These are phyloP conservation scores for Apis florea DNA, from an alignment of 1,140 invertebrate species.

Conservation along the genomic window DNA sequence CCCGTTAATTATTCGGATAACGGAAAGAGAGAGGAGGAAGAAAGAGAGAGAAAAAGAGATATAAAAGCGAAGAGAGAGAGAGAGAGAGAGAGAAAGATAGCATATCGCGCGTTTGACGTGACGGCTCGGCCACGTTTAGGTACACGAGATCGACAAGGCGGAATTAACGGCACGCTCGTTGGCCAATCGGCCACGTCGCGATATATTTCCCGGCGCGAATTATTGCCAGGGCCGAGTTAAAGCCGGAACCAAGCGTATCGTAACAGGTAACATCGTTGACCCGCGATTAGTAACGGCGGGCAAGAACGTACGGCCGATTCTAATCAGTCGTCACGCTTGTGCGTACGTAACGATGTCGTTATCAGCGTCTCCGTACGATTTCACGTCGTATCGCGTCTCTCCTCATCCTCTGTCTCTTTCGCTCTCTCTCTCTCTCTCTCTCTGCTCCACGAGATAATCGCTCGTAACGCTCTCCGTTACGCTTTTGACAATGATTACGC, in stretches of 20 bases:
- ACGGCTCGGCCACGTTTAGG: not conserved
- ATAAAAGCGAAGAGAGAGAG: not conserved
- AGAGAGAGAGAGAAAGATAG: not conserved
- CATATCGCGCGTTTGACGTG: not conserved
- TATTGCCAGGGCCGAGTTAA: constrained; percentile 36
- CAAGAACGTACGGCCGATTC: constrained; percentile 62
- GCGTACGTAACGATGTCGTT: constrained; percentile 65
- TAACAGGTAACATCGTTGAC: constrained; percentile 60
- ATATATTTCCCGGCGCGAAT: constrained; percentile 41
- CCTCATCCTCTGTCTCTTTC: constrained; percentile 7
- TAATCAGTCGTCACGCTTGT: constrained; percentile 65
- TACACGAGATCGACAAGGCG: constrained; percentile 27
- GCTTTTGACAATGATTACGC: constrained; percentile 55
- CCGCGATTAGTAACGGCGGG: constrained; percentile 61
- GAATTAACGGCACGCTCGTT: constrained; percentile 32
- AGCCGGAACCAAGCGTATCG: constrained; percentile 38
- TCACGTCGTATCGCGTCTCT: constrained; percentile 29
- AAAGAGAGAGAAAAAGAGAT: too few relatives aligned
- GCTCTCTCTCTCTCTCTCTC: not conserved
- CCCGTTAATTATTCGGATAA: not conserved
- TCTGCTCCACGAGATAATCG: not conserved
- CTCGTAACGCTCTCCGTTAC: constrained; percentile 40
- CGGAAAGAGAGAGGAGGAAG: not conserved
- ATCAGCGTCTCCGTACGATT: constrained; percentile 58
- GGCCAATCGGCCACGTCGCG: constrained; percentile 35